Conservation (phyloP, 2,888 invertebrate species). For the Argyresthia goedartella region DNA sequence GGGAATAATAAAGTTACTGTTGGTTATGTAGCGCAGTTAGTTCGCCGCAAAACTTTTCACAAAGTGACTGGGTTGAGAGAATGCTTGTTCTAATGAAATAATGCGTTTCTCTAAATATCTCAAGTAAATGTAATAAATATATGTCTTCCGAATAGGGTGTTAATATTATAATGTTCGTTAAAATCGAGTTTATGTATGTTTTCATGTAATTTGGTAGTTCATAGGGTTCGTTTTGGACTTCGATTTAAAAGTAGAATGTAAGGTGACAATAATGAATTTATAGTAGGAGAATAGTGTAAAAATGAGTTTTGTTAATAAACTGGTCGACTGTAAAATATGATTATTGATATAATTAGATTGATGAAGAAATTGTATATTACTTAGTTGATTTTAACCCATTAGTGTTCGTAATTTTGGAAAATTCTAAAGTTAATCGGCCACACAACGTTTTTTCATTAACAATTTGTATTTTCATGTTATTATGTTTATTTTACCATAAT, state of each 20-base stretch:
- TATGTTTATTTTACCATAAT: no score
- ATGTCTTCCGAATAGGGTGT: slow-evolving; percentile 65
- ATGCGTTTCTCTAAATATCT: slow-evolving; percentile 3
- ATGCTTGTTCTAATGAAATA: neutral
- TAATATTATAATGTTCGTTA: slow-evolving; percentile 49
- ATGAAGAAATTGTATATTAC: neutral
- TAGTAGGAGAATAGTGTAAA: slow-evolving; percentile 35
- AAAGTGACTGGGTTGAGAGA: neutral
- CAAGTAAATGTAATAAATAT: slow-evolving; percentile 45
- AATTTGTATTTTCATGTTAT: no score
- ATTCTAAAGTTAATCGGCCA: no score
- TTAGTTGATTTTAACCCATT: no score
- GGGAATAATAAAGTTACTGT: neutral
- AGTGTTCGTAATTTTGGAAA: no score
- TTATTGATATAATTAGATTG: neutral
- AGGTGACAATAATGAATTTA: slow-evolving; percentile 56
- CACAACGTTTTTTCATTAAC: no score
- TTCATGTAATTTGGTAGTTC: slow-evolving; percentile 25
- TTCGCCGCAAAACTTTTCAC: neutral
- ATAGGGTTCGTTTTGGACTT: slow-evolving; percentile 53
- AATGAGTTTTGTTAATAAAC: slow-evolving; percentile 35
- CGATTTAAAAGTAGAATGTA: slow-evolving; percentile 32
- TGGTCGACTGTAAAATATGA: slow-evolving; percentile 6
- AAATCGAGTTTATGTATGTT: slow-evolving; percentile 38
- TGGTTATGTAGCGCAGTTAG: neutral